A percentile compares a stretch with the other conserved stretches of the same genome.
phyloP scores from a whole-genome alignment of 2,797 vertebrate species.

The Poecilia velifera region DNA sequence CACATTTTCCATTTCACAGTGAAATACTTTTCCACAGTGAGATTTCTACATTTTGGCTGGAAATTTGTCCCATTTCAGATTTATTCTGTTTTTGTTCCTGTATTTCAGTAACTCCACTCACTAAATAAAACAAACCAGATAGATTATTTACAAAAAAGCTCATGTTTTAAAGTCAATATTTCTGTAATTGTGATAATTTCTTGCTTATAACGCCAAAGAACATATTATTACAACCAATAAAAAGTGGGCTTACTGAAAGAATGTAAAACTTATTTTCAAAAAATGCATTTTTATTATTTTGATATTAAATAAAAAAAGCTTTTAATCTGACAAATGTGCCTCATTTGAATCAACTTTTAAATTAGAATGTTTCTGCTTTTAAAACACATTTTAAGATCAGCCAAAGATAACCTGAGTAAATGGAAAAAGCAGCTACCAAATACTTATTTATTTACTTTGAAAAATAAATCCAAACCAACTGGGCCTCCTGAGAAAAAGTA shows the following conservation, averaged over 20 bases:
- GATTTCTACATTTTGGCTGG: not conserved
- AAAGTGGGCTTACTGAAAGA: not conserved
- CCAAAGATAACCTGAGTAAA: not conserved
- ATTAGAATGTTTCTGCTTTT: not conserved
- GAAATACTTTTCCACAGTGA: not conserved
- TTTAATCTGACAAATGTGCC: not conserved
- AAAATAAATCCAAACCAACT: not conserved
- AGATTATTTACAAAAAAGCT: not conserved
- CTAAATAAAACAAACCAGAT: not conserved
- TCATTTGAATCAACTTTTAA: not conserved
- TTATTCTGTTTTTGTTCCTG: not conserved
- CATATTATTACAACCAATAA: not conserved
- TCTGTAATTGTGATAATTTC: not conserved
- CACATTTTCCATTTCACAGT: not conserved
- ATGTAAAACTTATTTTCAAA: not conserved
- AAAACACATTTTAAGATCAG: not conserved
- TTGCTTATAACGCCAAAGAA: not conserved
- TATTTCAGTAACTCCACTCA: not conserved
- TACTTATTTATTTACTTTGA: not conserved
- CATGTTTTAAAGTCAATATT: not conserved
- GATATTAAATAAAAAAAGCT: too few species aligned
- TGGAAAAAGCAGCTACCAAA: not conserved
- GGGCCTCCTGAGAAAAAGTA: not conserved
- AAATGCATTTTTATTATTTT: too few species aligned
- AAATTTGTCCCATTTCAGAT: not conserved